These are phyloP conservation scores for Caenorhabditis macrosperma DNA, from an alignment of 2,888 invertebrate genomes.

Conservation along the genomic window DNA sequence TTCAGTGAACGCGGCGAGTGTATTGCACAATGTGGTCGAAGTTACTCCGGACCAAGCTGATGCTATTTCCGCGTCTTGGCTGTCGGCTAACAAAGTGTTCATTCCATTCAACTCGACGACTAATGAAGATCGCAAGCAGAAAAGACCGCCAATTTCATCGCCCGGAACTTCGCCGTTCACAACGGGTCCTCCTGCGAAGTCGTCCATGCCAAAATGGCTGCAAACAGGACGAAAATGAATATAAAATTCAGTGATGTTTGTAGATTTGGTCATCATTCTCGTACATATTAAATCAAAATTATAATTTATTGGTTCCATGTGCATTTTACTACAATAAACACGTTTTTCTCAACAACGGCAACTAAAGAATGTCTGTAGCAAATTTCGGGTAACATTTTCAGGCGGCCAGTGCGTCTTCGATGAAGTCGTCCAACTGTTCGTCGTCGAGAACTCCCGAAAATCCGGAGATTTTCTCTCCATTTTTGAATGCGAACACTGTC, in stretches of 20 bases:
- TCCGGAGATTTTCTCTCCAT: conserved; percentile 61
- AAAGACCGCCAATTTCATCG: conserved; percentile 12
- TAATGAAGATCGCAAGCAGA: conserved; percentile 41
- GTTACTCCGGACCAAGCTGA: conserved; percentile 27
- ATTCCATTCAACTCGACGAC: conserved; percentile 55
- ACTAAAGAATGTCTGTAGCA: not conserved
- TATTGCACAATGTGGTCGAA: conserved; percentile 26
- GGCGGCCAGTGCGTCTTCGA: conserved; percentile 55
- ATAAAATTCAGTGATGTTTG: not conserved
- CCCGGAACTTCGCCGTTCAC: conserved; percentile 9
- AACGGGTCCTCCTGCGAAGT: conserved; percentile 50
- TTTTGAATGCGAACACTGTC: conserved; percentile 67
- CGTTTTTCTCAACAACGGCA: conserved; percentile 5
- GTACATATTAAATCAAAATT: conserved; percentile 4
- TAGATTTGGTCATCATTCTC: not conserved
- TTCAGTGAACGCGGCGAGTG: conserved; percentile 23
- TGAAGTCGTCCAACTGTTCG: conserved; percentile 66
- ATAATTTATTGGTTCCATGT: conserved; percentile 15
- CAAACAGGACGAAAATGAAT: conserved; percentile 31
- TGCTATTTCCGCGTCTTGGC: conserved; percentile 46
- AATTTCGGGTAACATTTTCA: not conserved
- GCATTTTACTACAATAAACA: conserved; percentile 9
- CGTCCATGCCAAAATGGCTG: conserved; percentile 58
- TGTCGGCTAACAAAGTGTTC: conserved; percentile 55
- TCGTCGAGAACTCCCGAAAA: conserved; percentile 68